A percentile compares a stretch with the other conserved stretches of the same genome.
These are phyloP conservation scores for Spisula subtruncata DNA, from an alignment of 2,888 invertebrate genomes.

Conservation along the genomic window DNA sequence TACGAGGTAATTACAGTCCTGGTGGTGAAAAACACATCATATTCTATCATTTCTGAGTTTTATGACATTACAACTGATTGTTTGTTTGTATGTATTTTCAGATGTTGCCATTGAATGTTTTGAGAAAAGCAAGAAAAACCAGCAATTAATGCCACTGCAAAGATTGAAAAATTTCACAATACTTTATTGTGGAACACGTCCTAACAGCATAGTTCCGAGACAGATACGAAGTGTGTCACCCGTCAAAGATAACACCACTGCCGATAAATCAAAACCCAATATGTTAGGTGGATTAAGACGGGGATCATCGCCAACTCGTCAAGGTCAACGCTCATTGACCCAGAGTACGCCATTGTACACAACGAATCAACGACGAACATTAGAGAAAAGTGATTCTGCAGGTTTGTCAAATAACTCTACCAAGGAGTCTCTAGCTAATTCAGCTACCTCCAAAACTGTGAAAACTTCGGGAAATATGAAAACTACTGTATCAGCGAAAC, in stretches of 20 bases:
- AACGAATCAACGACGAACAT: slow-evolving; percentile 41
- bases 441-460: slow-evolving; percentile 30
- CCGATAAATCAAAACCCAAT: slow-evolving; percentile 65
- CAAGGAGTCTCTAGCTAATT: slow-evolving; percentile 35
- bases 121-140: slow-evolving; percentile 84
- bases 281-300: slow-evolving; percentile 56
- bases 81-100: slow-evolving; percentile 74
- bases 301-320: slow-evolving; percentile 59
- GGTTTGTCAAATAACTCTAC: slow-evolving; percentile 19
- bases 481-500: slow-evolving; percentile 25
- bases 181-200: slow-evolving; percentile 81
- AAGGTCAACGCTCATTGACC: slow-evolving; percentile 55
- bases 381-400: slow-evolving; percentile 56
- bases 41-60: not conserved
- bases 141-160: slow-evolving; percentile 84
- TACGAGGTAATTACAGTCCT: not conserved
- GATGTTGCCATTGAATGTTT: slow-evolving; percentile 86
- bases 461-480: slow-evolving; percentile 29
- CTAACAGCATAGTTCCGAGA: slow-evolving; percentile 74
- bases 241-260: slow-evolving; percentile 73
- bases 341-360: slow-evolving; percentile 67
- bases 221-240: slow-evolving; percentile 81
- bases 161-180: slow-evolving; percentile 81
- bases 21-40: not conserved
- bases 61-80: not conserved